These are phyloP conservation scores for Butorides virescens DNA, from an alignment of 2,113 vertebrate species.

Conservation along the genomic window DNA sequence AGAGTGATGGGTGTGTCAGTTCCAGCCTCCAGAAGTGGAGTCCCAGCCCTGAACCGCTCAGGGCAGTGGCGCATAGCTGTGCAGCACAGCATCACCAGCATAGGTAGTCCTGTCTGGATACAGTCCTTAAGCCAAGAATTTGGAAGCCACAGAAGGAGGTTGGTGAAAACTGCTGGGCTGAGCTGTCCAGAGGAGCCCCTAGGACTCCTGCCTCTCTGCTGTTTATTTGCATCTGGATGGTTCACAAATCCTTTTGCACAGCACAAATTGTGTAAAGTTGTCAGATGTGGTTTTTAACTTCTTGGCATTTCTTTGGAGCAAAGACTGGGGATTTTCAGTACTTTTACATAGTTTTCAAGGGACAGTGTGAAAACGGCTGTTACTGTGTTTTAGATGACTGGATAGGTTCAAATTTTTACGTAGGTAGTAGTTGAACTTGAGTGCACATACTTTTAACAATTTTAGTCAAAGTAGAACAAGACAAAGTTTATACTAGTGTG, in stretches of 20 bases:
- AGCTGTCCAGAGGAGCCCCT: not conserved
- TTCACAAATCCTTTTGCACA: not conserved
- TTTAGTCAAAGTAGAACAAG: not conserved
- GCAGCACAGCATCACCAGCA: not conserved
- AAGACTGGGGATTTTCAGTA: not conserved
- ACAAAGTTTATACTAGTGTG: not conserved
- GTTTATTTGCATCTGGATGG: not conserved
- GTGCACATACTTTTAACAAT: not conserved
- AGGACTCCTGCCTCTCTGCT: not conserved
- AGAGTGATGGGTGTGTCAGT: not conserved
- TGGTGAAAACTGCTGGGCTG: not conserved
- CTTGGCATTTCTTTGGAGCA: not conserved
- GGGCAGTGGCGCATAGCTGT: not conserved
- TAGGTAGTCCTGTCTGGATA: not conserved
- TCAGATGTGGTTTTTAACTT: not conserved
- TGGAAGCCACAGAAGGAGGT: not conserved
- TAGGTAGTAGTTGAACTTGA: not conserved
- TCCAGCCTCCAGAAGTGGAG: not conserved
- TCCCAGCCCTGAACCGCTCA: not conserved
- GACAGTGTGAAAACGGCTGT: not conserved
- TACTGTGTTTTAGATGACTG: not conserved
- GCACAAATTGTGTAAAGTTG: not conserved
- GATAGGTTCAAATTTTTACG: not conserved
- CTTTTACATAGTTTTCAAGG: not conserved
- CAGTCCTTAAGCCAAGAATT: not conserved